These are phyloP conservation scores for Dyspetes luteomarginatus DNA, from an alignment of 2,888 invertebrate genomes.

Conservation along the genomic window DNA sequence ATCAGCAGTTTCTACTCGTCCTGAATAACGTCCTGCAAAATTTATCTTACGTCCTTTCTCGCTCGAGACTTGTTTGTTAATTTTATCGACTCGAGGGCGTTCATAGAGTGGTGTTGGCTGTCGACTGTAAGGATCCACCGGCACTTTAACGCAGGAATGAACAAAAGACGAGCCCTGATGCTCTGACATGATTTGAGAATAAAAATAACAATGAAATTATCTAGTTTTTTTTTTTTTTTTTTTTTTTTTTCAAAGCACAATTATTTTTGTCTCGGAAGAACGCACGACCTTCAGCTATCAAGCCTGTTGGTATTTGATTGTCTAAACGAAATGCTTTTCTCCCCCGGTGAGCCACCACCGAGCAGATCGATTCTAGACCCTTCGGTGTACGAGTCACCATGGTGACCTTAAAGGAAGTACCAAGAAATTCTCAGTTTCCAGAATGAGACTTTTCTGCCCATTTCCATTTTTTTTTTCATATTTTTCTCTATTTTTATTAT, in stretches of 20 bases:
- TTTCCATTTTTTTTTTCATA: not conserved
- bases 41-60: constrained; percentile 79
- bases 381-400: constrained; percentile 68
- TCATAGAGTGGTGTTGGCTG: constrained; percentile 90
- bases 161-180: constrained; percentile 88
- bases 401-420: constrained; percentile 65
- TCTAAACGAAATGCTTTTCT: constrained; percentile 26
- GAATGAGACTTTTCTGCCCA: not conserved
- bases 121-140: constrained; percentile 89
- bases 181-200: constrained; percentile 81
- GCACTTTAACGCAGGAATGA: constrained; percentile 89
- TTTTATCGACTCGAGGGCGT: constrained; percentile 80
- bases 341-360: constrained; percentile 46
- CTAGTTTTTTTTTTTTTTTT: constrained; percentile 2
- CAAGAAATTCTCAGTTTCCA: constrained; percentile 31
- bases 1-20: constrained; percentile 13
- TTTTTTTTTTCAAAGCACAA: constrained; percentile 4
- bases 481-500: not conserved
- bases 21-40: constrained; percentile 68
- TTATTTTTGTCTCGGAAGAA: constrained; percentile 18
- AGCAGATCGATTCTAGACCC: constrained; percentile 65
- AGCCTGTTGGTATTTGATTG: constrained; percentile 18
- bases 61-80: constrained; percentile 67
- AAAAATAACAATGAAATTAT: no score
- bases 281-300: not conserved